phyloP scores from a whole-genome alignment of 2,113 vertebrate species.

The Gopherus evgoodei region DNA sequence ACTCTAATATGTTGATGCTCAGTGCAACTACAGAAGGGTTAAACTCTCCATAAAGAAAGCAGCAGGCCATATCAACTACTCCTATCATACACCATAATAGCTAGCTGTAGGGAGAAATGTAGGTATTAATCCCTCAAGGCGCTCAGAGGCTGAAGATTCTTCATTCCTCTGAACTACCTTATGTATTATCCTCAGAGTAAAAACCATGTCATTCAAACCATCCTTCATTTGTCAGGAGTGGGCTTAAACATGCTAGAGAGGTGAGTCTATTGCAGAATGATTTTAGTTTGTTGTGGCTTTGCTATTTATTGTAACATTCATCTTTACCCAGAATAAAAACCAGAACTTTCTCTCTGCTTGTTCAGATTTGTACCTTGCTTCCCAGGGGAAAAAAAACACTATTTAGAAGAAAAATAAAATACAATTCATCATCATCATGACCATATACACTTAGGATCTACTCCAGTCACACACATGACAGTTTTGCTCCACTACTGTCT shows the following conservation, averaged over 20 bases:
- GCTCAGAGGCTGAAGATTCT: not conserved
- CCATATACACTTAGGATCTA: not conserved
- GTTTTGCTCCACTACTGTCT: not conserved
- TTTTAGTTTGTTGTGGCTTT: not conserved
- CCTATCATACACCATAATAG: not conserved
- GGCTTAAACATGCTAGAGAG: not conserved
- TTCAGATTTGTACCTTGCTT: not conserved
- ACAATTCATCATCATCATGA: not conserved
- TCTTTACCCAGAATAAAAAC: not conserved
- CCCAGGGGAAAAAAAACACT: not conserved
- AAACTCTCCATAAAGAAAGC: accelerated
- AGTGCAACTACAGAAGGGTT: not conserved
- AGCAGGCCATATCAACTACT: not conserved
- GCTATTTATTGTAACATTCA: not conserved
- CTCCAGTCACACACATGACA: not conserved
- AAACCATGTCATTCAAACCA: not conserved
- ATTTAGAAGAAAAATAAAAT: not conserved
- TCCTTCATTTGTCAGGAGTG: not conserved
- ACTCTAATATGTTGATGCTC: accelerated
- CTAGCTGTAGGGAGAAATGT: accelerated
- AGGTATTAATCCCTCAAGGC: not conserved
- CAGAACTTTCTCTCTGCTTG: not conserved
- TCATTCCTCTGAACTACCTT: not conserved
- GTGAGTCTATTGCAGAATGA: not conserved
- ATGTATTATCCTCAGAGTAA: not conserved